Conservation (phyloP, 2,113 vertebrate species). For the Stigmatopora nigra region DNA sequence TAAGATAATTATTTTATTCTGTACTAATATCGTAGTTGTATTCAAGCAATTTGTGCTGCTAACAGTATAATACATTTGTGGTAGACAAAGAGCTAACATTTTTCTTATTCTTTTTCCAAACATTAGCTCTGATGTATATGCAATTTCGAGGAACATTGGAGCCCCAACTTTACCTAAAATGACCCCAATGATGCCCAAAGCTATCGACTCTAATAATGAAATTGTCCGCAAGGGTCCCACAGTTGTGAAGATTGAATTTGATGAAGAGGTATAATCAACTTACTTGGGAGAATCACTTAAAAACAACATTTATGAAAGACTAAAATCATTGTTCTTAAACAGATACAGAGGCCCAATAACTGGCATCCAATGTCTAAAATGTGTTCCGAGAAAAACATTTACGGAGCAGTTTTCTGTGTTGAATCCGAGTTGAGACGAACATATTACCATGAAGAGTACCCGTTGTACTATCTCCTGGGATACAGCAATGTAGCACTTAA, state of each 20-base stretch:
- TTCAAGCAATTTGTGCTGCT: background rate
- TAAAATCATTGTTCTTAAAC: background rate
- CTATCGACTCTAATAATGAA: conserved; percentile 12
- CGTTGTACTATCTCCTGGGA: conserved; percentile 68
- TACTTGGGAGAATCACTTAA: background rate
- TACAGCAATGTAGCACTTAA: conserved; percentile 48
- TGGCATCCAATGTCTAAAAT: conserved; percentile 36
- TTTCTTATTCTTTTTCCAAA: conserved; percentile 7
- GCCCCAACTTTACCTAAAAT: conserved; percentile 43
- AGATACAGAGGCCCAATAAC: conserved; percentile 30
- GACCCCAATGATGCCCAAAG: conserved; percentile 57
- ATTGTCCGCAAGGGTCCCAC: background rate
- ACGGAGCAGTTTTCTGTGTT: conserved; percentile 56
- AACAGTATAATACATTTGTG: background rate
- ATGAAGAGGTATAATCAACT: conserved; percentile 17
- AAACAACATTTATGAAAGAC: background rate
- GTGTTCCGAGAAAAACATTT: conserved; percentile 52
- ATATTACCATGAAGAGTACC: conserved; percentile 60
- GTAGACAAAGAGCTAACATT: background rate
- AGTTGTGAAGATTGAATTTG: background rate
- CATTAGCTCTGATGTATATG: conserved; percentile 63
- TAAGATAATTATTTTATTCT: background rate
- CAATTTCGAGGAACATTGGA: conserved; percentile 66
- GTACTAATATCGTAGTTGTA: background rate
- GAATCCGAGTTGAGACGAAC: conserved; percentile 52